Evolutionary conservation across 2,888 invertebrate species (phyloP).

Genomic region (Camptogramma bilineatum): DNA sequence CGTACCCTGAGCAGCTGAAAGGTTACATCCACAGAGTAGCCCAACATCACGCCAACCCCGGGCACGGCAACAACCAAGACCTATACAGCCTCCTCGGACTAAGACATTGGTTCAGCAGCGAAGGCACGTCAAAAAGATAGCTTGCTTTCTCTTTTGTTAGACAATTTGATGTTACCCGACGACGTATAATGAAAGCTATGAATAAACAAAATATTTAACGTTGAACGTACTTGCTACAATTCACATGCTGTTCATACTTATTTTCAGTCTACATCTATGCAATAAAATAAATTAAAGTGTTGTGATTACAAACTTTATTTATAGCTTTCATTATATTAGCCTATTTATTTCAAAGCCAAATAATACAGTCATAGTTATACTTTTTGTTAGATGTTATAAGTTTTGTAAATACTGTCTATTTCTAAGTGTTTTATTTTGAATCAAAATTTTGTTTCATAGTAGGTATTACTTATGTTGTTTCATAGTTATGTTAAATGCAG

Average conservation of each 20-base stretch:
- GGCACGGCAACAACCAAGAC: constrained; percentile 69
- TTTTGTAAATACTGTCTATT: constrained; percentile 78
- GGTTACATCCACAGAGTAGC: constrained; percentile 64
- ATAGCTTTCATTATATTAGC: constrained; percentile 83
- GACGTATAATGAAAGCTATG: constrained; percentile 83
- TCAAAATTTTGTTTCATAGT: constrained; percentile 74
- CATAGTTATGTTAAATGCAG: constrained; percentile 73
- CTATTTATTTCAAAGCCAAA: constrained; percentile 85
- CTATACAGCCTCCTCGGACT: constrained; percentile 78
- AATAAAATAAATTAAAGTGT: constrained; percentile 1
- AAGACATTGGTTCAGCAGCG: constrained; percentile 81
- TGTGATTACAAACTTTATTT: constrained; percentile 36
- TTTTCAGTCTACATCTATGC: constrained; percentile 5
- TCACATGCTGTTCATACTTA: constrained; percentile 34
- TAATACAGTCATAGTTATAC: constrained; percentile 83
- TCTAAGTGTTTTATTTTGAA: constrained; percentile 79
- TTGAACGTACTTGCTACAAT: constrained; percentile 40
- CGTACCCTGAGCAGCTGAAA: constrained; percentile 63
- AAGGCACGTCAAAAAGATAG: constrained; percentile 81
- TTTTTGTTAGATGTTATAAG: constrained; percentile 77
- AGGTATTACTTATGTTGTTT: constrained; percentile 78
- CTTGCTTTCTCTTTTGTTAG: constrained; percentile 59
- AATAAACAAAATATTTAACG: constrained; percentile 52
- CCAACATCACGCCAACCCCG: constrained; percentile 62
- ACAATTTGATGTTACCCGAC: constrained; percentile 84